A percentile compares a stretch with the other conserved stretches of the same genome.
These are phyloP conservation scores for Ichneumoninae sp. DNA, from an alignment of 2,888 invertebrate species.

Conservation along the genomic window DNA sequence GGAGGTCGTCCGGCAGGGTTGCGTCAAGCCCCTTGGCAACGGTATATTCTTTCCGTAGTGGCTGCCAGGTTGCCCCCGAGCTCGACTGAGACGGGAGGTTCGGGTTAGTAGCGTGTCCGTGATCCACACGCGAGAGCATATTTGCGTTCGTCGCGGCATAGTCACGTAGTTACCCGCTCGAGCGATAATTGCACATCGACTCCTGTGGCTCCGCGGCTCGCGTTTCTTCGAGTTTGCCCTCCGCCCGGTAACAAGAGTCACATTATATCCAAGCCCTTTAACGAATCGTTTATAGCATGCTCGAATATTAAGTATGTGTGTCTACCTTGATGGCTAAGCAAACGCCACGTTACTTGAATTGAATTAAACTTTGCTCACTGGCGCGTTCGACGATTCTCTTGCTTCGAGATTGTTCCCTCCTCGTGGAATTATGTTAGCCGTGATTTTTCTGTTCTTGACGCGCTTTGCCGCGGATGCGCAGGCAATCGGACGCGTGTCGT, in stretches of 20 bases:
- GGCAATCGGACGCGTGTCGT: too few species aligned
- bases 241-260: constrained; percentile 56
- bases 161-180: constrained; percentile 55
- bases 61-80: background rate
- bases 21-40: constrained; percentile 30
- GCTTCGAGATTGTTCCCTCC: background rate
- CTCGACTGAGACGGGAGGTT: constrained; percentile 28
- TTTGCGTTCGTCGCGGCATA: constrained; percentile 64
- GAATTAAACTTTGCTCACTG: background rate
- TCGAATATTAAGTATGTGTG: constrained; percentile 29
- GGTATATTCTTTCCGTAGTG: constrained; percentile 9
- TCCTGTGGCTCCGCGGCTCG: constrained; percentile 47
- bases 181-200: constrained; percentile 70
- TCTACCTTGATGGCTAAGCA: background rate
- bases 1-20: background rate
- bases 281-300: constrained; percentile 37
- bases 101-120: constrained; percentile 65
- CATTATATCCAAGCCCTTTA: constrained; percentile 56
- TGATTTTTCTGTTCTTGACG: background rate
- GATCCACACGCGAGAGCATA: constrained; percentile 65
- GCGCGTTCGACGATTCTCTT: background rate
- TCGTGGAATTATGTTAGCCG: background rate
- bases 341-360: background rate
- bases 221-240: constrained; percentile 65
- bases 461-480: background rate